Conservation (phyloP, 2,113 vertebrate genomes). For the Microtus oregoni region DNA sequence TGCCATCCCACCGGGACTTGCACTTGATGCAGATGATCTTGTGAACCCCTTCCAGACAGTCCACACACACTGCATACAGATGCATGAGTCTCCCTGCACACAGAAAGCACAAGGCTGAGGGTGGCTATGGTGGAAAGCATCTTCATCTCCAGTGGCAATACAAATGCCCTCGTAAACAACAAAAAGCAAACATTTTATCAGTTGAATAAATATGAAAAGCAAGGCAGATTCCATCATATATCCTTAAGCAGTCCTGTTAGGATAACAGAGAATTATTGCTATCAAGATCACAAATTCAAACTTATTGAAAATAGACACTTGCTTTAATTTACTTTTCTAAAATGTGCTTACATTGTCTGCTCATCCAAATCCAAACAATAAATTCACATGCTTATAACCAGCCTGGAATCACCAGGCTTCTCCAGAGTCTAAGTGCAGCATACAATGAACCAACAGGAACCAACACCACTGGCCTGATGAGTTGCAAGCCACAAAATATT, state of each 20-base stretch:
- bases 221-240: background rate
- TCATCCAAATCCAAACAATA: background rate
- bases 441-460: background rate
- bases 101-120: conserved; percentile 80
- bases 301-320: background rate
- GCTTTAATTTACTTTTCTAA: conserved; percentile 27
- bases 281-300: background rate
- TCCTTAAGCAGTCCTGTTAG: background rate
- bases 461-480: background rate
- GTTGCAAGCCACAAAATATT: background rate
- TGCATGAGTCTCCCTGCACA: conserved; percentile 97
- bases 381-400: background rate
- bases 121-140: background rate
- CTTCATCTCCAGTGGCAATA: background rate
- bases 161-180: background rate
- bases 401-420: background rate
- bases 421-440: background rate
- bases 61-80: conserved; percentile 98
- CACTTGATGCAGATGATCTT: conserved; percentile 99
- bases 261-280: background rate
- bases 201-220: background rate
- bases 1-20: conserved; percentile 99
- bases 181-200: conserved; percentile 25
- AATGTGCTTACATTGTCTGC: background rate
- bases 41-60: conserved; percentile 99